Conservation (phyloP, 2,113 vertebrate species). For the Phylloscopus whistleri region DNA sequence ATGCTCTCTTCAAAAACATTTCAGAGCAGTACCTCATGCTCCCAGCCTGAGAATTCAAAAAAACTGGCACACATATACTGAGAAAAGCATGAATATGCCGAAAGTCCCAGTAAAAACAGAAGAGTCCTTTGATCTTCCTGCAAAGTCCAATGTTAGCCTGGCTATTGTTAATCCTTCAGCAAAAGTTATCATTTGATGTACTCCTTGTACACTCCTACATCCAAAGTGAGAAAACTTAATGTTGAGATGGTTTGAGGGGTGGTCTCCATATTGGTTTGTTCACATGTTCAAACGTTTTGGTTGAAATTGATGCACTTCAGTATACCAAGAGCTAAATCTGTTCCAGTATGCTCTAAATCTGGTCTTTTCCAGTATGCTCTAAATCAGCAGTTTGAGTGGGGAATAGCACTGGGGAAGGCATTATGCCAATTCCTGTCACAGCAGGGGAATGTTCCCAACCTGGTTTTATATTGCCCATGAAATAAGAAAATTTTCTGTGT, state of each 20-base stretch:
- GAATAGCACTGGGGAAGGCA: neutral
- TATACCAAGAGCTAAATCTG: neutral
- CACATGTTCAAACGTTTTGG: neutral
- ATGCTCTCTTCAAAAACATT: neutral
- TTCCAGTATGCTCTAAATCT: neutral
- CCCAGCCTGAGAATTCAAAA: neutral
- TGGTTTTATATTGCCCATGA: slow-evolving; percentile 7
- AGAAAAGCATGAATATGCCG: neutral
- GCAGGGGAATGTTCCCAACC: neutral
- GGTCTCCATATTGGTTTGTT: neutral
- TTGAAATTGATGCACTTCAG: neutral
- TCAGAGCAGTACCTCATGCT: neutral
- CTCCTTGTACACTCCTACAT: neutral
- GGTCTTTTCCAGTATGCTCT: neutral
- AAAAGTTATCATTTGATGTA: neutral
- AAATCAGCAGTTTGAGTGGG: neutral
- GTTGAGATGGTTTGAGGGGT: neutral
- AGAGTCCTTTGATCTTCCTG: neutral
- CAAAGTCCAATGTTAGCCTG: neutral
- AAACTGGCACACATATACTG: neutral
- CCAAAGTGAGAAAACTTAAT: neutral
- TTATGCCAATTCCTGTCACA: neutral
- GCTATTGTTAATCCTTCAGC: neutral
- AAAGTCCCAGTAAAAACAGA: neutral
- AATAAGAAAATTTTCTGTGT: neutral